Evolutionary conservation across 2,888 invertebrate genomes (phyloP), one percentile per base, ranked within the genome.

Genomic region (Caenorhabditis sp.): DNA sequence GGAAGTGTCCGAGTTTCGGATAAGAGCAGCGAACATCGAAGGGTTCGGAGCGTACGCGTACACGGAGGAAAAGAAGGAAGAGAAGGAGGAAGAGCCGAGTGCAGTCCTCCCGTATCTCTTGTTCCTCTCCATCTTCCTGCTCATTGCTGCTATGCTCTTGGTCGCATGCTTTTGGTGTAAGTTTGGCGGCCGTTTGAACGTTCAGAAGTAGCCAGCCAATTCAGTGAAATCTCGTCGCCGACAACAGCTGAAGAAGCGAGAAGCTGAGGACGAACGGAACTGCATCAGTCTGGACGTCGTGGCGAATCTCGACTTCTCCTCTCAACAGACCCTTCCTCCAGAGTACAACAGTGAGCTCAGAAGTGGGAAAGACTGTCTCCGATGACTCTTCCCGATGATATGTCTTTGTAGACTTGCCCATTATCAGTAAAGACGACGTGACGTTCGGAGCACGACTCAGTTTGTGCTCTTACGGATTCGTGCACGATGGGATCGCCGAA

Each of bases 401-500:
- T 45, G 32, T 32, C 7, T n/a, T 59, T 76, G 45, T 94, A 2
- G 91, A 93, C 53, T 90, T 96, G 63, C 95, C 96, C 0, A 95
- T 95, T 89, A 94, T 97, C 72, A 92, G 93, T 37, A 92, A 94
- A 74, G 94, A 94, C 80, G 95, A 95, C 89, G 94, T 98, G 68
- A 94, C 93, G 0, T 90, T 95, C 27, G 93, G 93, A 13, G 94
- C 94, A 88, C 95, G 95, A 89, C 91, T 99, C 59, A 98, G 97
- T 0, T 94, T 95, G 71, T 98, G 98, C 0, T 96, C 96, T 0
- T 99, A 98, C 88, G 98, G 98, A 0, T 96, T 97, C 90, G 98
- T 98, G 1, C 96, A 94, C 89, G 95, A 96, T 91, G 98, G 97
- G 0, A 92, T 93, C 74, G 94, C 95, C 0, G 92, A 92, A 81